Evolutionary conservation across 2,797 vertebrate species (phyloP), one percentile per base, ranked within the genome.

Genomic region (Syngnathus acus): DNA sequence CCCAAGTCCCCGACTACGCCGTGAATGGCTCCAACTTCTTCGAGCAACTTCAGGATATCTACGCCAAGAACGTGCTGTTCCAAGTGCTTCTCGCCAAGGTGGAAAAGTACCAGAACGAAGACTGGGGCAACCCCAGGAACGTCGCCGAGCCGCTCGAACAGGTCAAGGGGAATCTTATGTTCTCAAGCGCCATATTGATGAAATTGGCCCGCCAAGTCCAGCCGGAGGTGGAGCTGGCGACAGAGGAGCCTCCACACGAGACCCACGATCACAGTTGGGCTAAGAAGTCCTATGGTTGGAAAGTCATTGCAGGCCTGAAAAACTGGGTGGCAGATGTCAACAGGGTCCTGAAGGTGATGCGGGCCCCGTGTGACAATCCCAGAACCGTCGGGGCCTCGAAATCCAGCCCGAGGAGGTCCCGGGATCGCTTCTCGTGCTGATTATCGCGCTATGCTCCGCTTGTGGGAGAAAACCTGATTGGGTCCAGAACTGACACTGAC

Each of bases 121-220:
- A 26, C 1, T 64, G 13, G 45, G 0, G 0, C 0, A 0, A 19
- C 0, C 0, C 13, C 0, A 0, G 0, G 1, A 0, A 8, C 2
- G 0, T 78, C 0, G 0, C 0, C 0, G 0, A 0, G 0, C 0
- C 0, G 0, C 16, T 83, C n/a, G 0, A 0, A 0, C 0, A 0
- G 0, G 0, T 75, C 6, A 68, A 43, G 1, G 0, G 0, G 0
- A 9, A 0, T 13, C 72, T 86, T 51, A 2, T 9, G 26, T n/a
- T 14, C 23, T 16, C 51, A 19, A 23, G 2, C 0, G 23, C 21
- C 6, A n/a, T 61, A 6, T 43, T 61, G 39, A 21, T 1, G 5
- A 9, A 16, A 1, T 21, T 64, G 0, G 39, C 81, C 9, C 0
- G 0, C 0, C 0, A 0, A 0, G 0, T 26, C 0, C 0, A 39